Evolutionary conservation across 2,797 vertebrate genomes (phyloP).

Genomic region (Etheostoma perlongum): DNA sequence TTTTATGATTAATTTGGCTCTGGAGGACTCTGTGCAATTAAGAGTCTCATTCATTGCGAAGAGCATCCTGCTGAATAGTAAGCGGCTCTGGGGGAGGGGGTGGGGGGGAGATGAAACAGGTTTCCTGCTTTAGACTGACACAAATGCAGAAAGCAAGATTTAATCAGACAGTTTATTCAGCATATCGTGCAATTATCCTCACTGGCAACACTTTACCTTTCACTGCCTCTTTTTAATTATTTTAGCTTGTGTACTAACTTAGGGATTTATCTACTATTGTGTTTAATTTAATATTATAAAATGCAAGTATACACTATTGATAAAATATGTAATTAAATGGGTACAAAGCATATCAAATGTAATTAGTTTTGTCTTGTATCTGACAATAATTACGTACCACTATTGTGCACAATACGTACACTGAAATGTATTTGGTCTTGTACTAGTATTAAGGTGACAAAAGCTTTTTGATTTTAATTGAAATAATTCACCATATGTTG

Average conservation of each 20-base stretch:
- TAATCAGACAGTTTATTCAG: conserved; percentile 70
- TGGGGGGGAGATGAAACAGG: conserved; percentile 67
- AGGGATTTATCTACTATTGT: conserved; percentile 22
- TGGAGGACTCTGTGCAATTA: conserved; percentile 75
- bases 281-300: conserved; percentile 36
- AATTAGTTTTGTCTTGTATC: background rate
- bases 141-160: conserved; percentile 60
- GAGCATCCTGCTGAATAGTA: conserved; percentile 71
- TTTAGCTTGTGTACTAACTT: conserved; percentile 27
- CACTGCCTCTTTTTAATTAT: conserved; percentile 45
- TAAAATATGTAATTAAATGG: conserved; percentile 23
- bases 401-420: background rate
- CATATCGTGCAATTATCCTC: conserved; percentile 52
- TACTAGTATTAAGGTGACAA: background rate
- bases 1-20: conserved; percentile 80
- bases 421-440: background rate
- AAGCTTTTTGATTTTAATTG: background rate
- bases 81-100: conserved; percentile 56
- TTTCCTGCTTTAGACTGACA: conserved; percentile 59
- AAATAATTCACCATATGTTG: too few relatives aligned
- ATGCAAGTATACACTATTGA: conserved; percentile 9
- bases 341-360: conserved; percentile 12
- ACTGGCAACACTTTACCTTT: conserved; percentile 44
- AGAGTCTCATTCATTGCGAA: conserved; percentile 74
- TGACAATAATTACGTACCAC: background rate